Percentiles rank a stretch among this genome's conserved stretches.
These are phyloP conservation scores for Tor tambroides DNA, from an alignment of 2,113 vertebrate genomes.

Conservation along the genomic window DNA sequence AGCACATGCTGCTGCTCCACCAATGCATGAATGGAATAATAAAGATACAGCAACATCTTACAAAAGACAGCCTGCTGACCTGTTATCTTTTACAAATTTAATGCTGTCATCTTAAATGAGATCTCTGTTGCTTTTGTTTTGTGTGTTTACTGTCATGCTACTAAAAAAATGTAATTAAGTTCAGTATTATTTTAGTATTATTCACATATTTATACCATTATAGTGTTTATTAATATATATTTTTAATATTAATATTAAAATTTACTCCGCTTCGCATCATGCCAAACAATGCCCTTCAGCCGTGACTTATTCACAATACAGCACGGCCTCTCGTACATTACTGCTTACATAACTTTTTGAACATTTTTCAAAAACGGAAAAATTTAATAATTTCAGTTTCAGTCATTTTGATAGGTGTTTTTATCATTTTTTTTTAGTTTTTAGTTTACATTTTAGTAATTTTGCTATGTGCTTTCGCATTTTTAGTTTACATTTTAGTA, in stretches of 20 bases:
- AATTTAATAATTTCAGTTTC: no score
- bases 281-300: no score
- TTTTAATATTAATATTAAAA: no score
- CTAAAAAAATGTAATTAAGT: background rate
- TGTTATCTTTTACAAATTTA: background rate
- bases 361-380: no score
- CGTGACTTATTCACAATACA: no score
- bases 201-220: background rate
- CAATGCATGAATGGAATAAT: background rate
- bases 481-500: no score
- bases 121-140: background rate
- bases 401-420: no score
- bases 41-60: background rate
- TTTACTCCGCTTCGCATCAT: no score
- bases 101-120: background rate
- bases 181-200: background rate
- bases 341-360: background rate
- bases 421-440: no score
- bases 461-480: no score
- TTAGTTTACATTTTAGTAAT: no score
- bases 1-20: background rate
- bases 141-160: background rate
- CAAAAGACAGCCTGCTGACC: background rate
- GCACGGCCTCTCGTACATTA: no score
- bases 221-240: background rate